These are phyloP conservation scores for Eristalinus sepulchralis DNA, from an alignment of 2,888 invertebrate genomes.

Conservation along the genomic window DNA sequence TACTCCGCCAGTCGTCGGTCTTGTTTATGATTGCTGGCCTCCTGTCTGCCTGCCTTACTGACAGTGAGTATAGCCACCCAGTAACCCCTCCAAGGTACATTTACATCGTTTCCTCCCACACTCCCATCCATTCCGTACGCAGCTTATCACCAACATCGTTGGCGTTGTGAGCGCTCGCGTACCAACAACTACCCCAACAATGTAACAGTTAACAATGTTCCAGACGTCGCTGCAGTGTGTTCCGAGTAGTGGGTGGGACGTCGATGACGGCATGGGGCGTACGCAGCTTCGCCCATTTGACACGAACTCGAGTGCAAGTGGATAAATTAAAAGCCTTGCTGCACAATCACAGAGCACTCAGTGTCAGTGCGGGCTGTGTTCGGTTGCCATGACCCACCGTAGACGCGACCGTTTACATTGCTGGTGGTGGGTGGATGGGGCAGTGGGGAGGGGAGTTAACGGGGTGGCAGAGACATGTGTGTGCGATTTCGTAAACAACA, in stretches of 20 bases:
- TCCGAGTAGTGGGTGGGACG: conserved; percentile 17
- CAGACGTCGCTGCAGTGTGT: conserved; percentile 30
- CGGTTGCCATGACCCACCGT: conserved; percentile 55
- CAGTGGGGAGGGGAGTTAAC: neutral
- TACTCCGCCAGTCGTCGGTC: neutral
- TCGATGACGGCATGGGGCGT: neutral
- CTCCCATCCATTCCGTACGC: neutral
- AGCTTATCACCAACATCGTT: neutral
- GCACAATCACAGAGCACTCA: conserved; percentile 10
- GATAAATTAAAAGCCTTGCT: conserved; percentile 19
- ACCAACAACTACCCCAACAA: conserved; percentile 52
- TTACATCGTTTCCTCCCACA: conserved; percentile 4
- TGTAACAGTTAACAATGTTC: conserved; percentile 42
- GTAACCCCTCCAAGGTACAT: conserved; percentile 41
- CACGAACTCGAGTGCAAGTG: conserved; percentile 39
- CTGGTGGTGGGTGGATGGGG: neutral
- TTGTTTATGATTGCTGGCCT: conserved; percentile 53
- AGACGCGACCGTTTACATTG: conserved; percentile 32
- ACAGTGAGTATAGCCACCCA: conserved; percentile 46
- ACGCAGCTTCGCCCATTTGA: neutral
- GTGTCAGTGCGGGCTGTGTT: conserved; percentile 8
- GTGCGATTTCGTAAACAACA: conserved; percentile 52
- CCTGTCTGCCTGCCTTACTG: conserved; percentile 59
- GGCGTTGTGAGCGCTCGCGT: conserved; percentile 17
- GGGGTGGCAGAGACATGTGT: conserved; percentile 2